A percentile compares a stretch with the other conserved stretches of the same genome.
These are phyloP conservation scores for Sesia bembeciformis DNA, from an alignment of 2,888 invertebrate genomes.

Conservation along the genomic window DNA sequence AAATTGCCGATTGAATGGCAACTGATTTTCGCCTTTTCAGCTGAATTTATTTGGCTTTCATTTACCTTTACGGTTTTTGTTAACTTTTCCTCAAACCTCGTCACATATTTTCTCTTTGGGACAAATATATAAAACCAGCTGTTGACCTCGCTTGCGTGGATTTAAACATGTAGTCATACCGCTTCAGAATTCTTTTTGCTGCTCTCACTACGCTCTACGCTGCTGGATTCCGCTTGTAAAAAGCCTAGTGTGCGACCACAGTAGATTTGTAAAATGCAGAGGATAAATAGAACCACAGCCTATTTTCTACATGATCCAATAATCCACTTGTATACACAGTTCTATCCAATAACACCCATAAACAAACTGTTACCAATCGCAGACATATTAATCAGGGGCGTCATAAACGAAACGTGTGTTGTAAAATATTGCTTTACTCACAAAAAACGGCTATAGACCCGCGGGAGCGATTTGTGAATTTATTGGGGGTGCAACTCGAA, in stretches of 20 bases:
- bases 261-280: too few species aligned
- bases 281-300: too few species aligned
- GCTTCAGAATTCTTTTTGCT: too few species aligned
- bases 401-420: conserved; percentile 60
- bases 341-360: conserved; percentile 5
- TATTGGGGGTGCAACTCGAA: conserved; percentile 21
- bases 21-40: background rate
- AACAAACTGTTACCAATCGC: conserved; percentile 17
- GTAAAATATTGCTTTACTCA: conserved; percentile 41
- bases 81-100: too few species aligned
- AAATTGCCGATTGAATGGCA: background rate
- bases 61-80: too few species aligned
- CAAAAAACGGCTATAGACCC: conserved; percentile 35
- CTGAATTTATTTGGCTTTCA: background rate
- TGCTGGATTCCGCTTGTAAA: too few species aligned
- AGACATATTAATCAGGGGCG: conserved; percentile 57
- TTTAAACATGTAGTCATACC: too few species aligned
- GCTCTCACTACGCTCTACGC: too few species aligned
- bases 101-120: too few species aligned
- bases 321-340: background rate
- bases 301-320: background rate
- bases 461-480: conserved; percentile 41
- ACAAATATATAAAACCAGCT: too few species aligned
- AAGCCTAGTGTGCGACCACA: too few species aligned
- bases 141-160: too few species aligned